These are phyloP conservation scores for Staurois parvus DNA, from an alignment of 2,797 vertebrate species.

Conservation along the genomic window DNA sequence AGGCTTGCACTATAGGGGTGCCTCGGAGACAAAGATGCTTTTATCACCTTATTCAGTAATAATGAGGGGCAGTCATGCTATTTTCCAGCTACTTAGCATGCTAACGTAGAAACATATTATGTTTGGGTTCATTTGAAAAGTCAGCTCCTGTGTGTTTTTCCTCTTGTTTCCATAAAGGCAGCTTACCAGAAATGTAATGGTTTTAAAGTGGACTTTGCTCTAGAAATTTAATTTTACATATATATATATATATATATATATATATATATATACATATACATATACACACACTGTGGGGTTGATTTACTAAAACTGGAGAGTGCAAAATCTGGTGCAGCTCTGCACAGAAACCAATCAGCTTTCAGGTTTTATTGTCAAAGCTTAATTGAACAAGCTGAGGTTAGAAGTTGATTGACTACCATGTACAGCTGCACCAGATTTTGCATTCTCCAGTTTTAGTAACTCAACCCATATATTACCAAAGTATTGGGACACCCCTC, in stretches of 20 bases:
- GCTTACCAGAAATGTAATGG: not conserved
- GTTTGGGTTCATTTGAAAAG: conserved; percentile 57
- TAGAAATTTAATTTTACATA: too few relatives aligned
- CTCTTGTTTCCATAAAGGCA: not conserved
- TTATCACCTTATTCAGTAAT: conserved; percentile 62
- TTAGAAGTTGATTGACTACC: too few relatives aligned
- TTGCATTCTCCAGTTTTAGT: too few relatives aligned
- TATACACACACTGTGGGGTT: too few relatives aligned
- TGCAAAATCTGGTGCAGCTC: too few relatives aligned
- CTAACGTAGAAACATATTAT: conserved; percentile 57
- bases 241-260: not conserved
- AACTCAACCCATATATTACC: too few relatives aligned
- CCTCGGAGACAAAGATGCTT: conserved; percentile 60
- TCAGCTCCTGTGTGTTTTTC: conserved; percentile 40
- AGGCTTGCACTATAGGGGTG: conserved; percentile 53
- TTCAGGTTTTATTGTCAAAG: too few relatives aligned
- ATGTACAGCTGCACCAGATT: too few relatives aligned
- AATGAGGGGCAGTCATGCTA: conserved; percentile 56
- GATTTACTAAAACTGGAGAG: too few relatives aligned
- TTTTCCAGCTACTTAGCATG: conserved; percentile 60
- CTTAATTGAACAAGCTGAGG: too few relatives aligned
- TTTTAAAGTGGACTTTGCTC: not conserved
- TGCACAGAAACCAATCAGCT: too few relatives aligned
- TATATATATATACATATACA: not conserved
- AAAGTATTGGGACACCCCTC: too few relatives aligned